Evolutionary conservation across 2,888 invertebrate species (phyloP).

Genomic region (Hirtodrosophila duncani): DNA sequence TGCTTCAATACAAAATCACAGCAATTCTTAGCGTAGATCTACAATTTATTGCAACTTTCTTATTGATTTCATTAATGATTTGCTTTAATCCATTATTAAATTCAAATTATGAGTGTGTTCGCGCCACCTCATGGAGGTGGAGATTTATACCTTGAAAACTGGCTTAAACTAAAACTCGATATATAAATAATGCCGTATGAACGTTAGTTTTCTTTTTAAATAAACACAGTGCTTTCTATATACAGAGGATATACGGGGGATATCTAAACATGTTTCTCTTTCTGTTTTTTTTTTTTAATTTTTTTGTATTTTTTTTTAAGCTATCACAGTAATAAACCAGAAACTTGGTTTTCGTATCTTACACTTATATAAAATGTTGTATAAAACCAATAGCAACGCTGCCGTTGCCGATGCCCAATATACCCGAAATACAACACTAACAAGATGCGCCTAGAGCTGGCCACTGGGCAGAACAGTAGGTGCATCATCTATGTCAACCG

Average conservation of each 20-base stretch:
- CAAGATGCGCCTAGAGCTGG: not conserved
- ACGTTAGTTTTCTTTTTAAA: constrained; percentile 12
- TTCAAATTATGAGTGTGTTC: constrained; percentile 37
- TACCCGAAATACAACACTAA: constrained; percentile 31
- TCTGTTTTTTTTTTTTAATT: constrained; percentile 7
- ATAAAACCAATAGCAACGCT: constrained; percentile 38
- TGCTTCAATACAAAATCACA: constrained; percentile 54
- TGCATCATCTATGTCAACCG: constrained; percentile 15
- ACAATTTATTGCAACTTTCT: constrained; percentile 40
- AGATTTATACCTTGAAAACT: constrained; percentile 23
- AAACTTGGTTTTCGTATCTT: constrained; percentile 28
- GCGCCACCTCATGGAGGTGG: constrained; percentile 61
- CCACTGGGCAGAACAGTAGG: not conserved
- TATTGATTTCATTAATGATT: constrained; percentile 24
- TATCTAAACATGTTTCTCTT: constrained; percentile 23
- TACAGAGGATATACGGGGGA: constrained; percentile 26
- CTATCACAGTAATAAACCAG: constrained; percentile 56
- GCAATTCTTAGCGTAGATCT: constrained; percentile 51
- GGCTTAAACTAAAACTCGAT: constrained; percentile 40
- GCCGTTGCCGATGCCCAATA: constrained; percentile 45
- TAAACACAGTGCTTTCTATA: constrained; percentile 13
- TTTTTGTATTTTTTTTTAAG: constrained; percentile 27
- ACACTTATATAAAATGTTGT: constrained; percentile 35
- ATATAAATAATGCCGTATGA: constrained; percentile 40
- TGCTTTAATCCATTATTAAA: constrained; percentile 39